phyloP scores from a whole-genome alignment of 2,797 vertebrate species.

The Microtus agrestis region DNA sequence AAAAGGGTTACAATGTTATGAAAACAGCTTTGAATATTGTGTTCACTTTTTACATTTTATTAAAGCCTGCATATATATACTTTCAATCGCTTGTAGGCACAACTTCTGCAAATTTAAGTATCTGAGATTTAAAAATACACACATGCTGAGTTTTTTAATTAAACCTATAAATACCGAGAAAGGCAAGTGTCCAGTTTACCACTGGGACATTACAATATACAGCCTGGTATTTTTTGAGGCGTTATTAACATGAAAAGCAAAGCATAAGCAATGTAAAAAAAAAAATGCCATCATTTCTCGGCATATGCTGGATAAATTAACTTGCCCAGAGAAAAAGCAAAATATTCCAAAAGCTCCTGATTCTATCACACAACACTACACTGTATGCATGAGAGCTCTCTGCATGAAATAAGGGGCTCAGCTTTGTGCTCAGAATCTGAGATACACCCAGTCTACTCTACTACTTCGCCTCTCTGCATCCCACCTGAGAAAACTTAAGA shows the following conservation, averaged over 20 bases:
- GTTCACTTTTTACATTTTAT: conserved; percentile 74
- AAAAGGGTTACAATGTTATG: conserved; percentile 35
- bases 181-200: conserved; percentile 68
- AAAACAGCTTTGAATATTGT: conserved; percentile 68
- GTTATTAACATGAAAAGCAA: conserved; percentile 39
- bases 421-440: conserved; percentile 14
- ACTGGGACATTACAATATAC: conserved; percentile 56
- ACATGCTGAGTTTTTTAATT: conserved; percentile 73
- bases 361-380: conserved; percentile 38
- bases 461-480: background rate
- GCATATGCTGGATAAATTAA: conserved; percentile 44
- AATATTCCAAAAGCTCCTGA: conserved; percentile 50
- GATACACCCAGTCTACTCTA: background rate
- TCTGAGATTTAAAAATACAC: conserved; percentile 83
- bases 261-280: conserved; percentile 54
- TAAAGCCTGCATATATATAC: conserved; percentile 82
- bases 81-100: conserved; percentile 85
- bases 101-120: conserved; percentile 84
- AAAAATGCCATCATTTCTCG: conserved; percentile 29
- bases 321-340: conserved; percentile 40
- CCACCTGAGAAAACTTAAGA: background rate
- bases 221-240: conserved; percentile 46
- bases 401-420: conserved; percentile 65
- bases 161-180: conserved; percentile 78
- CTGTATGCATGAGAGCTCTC: conserved; percentile 66